Evolutionary conservation across 2,797 vertebrate genomes (phyloP), one percentile per base, ranked within the genome.

Genomic region (Cephalopachus bancanus): DNA sequence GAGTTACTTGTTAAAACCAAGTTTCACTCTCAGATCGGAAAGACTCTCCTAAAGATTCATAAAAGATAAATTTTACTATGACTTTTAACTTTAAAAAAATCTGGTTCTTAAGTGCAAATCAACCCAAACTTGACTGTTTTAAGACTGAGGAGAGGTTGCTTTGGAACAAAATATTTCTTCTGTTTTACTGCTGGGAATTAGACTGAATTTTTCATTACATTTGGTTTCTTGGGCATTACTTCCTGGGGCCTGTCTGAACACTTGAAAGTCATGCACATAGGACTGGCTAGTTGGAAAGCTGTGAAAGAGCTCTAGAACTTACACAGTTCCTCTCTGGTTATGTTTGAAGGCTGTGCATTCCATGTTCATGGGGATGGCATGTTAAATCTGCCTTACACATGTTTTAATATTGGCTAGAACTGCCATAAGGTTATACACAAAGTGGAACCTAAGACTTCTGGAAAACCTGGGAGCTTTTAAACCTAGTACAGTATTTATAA

Each of bases 391-490:
- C 30, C 75, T 55, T 80, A 44, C 4, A 26, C 78, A 83, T 57
- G 20, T 67, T 89, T 94, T 44, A 59, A 20, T 80, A 33, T 67
- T 22, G 16, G 26, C 9, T 65, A 44, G 69, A 88, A 69, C 22
- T 81, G n/a, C 93, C 49, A 8, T 65, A 72, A 87, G 65, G 22
- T 91, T 81, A 69, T 44, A 86, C 51, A 44, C 44, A 87, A 65
- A 94, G 87, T 93, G 51, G 79, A 91, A 95, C 44, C 12, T 87
- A 67, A 75, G 51, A 20, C 74, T 89, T 96, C 74, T 91, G 94
- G 93, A 97, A 97, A 97, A 94, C 62, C 87, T 0, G 1, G 76
- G n/a, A 93, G 96, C 89, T 97, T 97, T 94, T 93, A 85, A 94
- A 88, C 17, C 33, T 33, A 60, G 22, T 53, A 22, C 30, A 60